Base-by-base conservation (phyloP, 2,113 vertebrate species). In the Geothlypis trichas region DNA sequence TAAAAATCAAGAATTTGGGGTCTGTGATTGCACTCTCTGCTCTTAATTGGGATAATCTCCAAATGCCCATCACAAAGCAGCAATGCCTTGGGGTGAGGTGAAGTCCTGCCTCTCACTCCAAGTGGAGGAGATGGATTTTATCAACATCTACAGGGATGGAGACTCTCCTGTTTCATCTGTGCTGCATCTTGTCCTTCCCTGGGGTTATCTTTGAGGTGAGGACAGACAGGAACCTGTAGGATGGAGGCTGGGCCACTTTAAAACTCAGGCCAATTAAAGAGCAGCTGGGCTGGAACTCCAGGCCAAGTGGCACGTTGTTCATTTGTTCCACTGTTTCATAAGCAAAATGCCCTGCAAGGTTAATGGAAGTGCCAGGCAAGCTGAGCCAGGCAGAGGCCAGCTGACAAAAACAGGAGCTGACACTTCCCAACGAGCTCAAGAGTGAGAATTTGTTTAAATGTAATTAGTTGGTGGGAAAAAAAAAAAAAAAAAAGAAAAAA, bases 361-460 rank as follows among this genome's bases (percentile, higher is more conserved):
- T 81, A 78, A 87, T 47, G 51, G 15, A 65, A 82, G 55, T 20
- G 49, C 72, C 18, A n/a, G 19, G 54, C 27, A 63, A 57, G 42
- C 37, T 42, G 72, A 31, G 57, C 80, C 82, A 13, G 66, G 21
- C 8, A 13, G 14, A 62, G 49, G 31, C 71, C 63, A 7, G 58
- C 42, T 76, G 93, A 95, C 73, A 66, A 28, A 52, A 57, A 72
- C 84, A 68, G 80, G 47, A 91, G 82, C 31, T 35, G 79, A 54
- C 52, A 55, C 55, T 58, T 83, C 71, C 89, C 95, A 95, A 86
- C 51, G 1, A 94, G 95, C 90, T 84, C 81, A 31, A 85, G 59
- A 65, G 17, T 15, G 90, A 87, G 93, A 71, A 95, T 92, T 92
- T 75, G 86, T 94, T 95, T 87, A 55, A 88, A 89, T 80, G 89